Evolutionary conservation across 1,140 invertebrate genomes (phyloP), one percentile per base, ranked within the genome.

Genomic region (Brachionus paranguensis): DNA sequence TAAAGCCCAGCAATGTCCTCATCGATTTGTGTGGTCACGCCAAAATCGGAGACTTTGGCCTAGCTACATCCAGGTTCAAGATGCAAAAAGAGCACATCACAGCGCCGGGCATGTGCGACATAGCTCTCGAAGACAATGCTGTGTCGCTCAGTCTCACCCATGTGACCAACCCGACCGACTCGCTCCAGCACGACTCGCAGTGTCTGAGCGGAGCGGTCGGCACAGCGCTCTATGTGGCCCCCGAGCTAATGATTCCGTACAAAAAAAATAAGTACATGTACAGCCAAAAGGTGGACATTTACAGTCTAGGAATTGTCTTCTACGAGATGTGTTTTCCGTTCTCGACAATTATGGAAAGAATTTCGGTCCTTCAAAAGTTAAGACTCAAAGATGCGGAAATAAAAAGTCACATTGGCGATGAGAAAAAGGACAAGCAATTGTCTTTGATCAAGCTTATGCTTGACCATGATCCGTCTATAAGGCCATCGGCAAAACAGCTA

Each of bases 231-330:
- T 84, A 84, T 65, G 60, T 84, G 6, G 83, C 83, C 3, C 83
- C 83, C 14, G 83, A 84, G 55, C 60, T 84, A 24, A 68, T 70
- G 33, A 55, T 27, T 7, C 60, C 60, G 10, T 33, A 17, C 5
- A 41, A 64, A n/a, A 55, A 55, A 76, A 74, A 72, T 11, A 68
- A 53, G 24, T 60, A 41, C 11, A 29, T 84, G n/a, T 37, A 68
- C 60, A 68, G 10, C 14, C 94, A 95, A 87, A 98, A 98, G 91
- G 95, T 98, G 50, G 97, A 99, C 88, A 97, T 99, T 84, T 99
- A 95, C 90, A 95, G 96, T 0, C 89, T 98, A 79, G 97, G 96
- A 1, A 91, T 99, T 68, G 96, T 98, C 84, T 92, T 98, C 60
- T 95, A 96, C 88, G 97, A 99, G 89, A 89, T 99, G 65, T 90